phyloP scores from a whole-genome alignment of 2,113 vertebrate species.

The Casuarius casuarius region DNA sequence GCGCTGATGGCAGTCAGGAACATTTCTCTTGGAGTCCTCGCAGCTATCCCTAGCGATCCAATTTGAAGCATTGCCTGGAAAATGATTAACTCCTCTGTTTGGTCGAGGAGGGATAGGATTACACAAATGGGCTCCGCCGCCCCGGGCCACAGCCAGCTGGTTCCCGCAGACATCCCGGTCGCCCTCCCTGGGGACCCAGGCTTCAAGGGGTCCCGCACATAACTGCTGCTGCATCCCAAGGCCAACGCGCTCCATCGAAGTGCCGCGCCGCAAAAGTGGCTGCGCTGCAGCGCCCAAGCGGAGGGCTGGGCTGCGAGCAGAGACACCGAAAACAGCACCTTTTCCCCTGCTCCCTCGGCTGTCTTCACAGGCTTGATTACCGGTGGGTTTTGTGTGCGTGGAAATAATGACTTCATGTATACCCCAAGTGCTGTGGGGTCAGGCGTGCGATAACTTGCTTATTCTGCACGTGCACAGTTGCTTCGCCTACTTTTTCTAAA shows the following conservation, averaged over 20 bases:
- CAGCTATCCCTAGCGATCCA: conserved; percentile 53
- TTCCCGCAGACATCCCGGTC: conserved; percentile 26
- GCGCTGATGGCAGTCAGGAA: not conserved
- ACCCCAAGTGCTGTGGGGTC: not conserved
- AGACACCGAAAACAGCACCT: not conserved
- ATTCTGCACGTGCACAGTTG: not conserved
- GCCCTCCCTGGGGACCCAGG: not conserved
- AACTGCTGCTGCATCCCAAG: conserved; percentile 24
- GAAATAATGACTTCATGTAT: not conserved
- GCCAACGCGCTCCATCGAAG: conserved; percentile 36
- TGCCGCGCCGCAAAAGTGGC: not conserved
- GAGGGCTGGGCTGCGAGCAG: not conserved
- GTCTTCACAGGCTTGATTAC: not conserved
- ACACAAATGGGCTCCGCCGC: not conserved
- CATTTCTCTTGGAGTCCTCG: conserved; percentile 51
- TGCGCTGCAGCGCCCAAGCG: not conserved
- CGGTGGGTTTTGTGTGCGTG: not conserved
- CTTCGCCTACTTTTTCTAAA: not conserved
- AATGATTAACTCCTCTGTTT: conserved; percentile 54
- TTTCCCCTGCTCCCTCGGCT: not conserved
- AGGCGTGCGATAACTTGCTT: not conserved
- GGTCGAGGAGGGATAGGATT: conserved; percentile 19
- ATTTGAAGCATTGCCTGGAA: conserved; percentile 69
- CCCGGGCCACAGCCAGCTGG: conserved; percentile 1
- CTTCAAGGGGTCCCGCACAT: conserved; percentile 46